Percentiles rank a stretch among this genome's conserved stretches.
Evolutionary conservation across 2,888 invertebrate genomes (phyloP).

Genomic region (Aspidapion aeneum): DNA sequence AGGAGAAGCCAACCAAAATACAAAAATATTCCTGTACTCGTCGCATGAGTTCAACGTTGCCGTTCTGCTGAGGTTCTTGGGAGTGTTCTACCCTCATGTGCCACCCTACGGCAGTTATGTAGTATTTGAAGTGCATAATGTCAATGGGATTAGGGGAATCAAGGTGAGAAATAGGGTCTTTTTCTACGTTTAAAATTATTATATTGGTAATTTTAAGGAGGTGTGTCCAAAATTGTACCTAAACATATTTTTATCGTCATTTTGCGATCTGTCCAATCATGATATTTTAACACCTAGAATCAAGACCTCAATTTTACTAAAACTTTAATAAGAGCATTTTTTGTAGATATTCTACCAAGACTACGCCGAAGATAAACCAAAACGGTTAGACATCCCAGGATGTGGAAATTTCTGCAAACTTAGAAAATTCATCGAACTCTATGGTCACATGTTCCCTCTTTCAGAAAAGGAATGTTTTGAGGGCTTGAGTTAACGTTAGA

Average conservation of each 20-base stretch:
- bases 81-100: conserved; percentile 33
- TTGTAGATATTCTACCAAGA: conserved; percentile 36
- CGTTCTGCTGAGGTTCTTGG: conserved; percentile 33
- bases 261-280: no score
- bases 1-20: conserved; percentile 26
- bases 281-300: neutral
- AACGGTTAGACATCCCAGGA: conserved; percentile 20
- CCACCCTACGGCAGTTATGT: conserved; percentile 40
- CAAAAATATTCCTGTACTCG: conserved; percentile 40
- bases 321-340: no score
- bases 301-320: neutral
- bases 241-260: no score
- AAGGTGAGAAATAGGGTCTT: no score
- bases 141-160: conserved; percentile 26
- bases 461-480: conserved; percentile 29
- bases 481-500: neutral
- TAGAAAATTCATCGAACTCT: conserved; percentile 21
- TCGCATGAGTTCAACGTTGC: conserved; percentile 43
- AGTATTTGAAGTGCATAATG: conserved; percentile 36
- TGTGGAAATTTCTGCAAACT: conserved; percentile 28
- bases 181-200: no score
- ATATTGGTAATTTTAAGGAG: no score
- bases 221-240: no score
- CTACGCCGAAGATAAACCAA: conserved; percentile 27
- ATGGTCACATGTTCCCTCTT: conserved; percentile 24